phyloP scores from a whole-genome alignment of 2,888 invertebrate genomes.

The Cecidostiba fungosa region DNA sequence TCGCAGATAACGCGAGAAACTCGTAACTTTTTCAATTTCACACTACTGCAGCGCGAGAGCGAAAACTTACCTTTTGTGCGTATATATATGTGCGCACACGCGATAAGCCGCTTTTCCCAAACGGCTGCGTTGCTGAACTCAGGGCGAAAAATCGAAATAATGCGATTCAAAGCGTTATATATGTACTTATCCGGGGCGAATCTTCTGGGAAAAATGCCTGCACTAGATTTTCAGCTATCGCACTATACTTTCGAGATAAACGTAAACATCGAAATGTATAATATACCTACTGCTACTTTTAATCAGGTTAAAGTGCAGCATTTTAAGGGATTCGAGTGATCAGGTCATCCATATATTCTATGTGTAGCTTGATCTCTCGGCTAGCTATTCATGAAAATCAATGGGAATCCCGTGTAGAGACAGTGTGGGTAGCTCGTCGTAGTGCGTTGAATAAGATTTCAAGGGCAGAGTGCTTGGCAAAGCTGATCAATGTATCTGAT shows the following conservation, averaged over 20 bases:
- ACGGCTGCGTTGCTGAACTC: neutral
- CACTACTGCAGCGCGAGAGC: slow-evolving; percentile 34
- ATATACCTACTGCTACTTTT: neutral
- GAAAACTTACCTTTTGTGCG: slow-evolving; percentile 48
- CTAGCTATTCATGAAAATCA: neutral
- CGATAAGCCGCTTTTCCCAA: slow-evolving; percentile 55
- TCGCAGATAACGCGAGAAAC: slow-evolving; percentile 48
- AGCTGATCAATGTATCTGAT: neutral
- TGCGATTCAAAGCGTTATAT: slow-evolving; percentile 45
- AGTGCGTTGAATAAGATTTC: neutral
- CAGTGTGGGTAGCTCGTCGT: neutral
- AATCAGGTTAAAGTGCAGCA: neutral
- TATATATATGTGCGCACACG: slow-evolving; percentile 5
- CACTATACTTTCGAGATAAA: neutral
- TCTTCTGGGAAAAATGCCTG: slow-evolving; percentile 20
- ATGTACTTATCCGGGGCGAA: slow-evolving; percentile 37
- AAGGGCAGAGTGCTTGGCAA: neutral
- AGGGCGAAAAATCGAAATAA: slow-evolving; percentile 61
- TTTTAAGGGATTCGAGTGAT: neutral
- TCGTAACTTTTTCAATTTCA: slow-evolving; percentile 65
- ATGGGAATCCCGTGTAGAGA: neutral
- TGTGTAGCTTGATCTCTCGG: neutral
- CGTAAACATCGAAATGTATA: neutral
- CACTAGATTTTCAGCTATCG: neutral
- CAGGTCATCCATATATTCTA: neutral